phyloP scores from a whole-genome alignment of 2,797 vertebrate species.

The Anableps anableps region DNA sequence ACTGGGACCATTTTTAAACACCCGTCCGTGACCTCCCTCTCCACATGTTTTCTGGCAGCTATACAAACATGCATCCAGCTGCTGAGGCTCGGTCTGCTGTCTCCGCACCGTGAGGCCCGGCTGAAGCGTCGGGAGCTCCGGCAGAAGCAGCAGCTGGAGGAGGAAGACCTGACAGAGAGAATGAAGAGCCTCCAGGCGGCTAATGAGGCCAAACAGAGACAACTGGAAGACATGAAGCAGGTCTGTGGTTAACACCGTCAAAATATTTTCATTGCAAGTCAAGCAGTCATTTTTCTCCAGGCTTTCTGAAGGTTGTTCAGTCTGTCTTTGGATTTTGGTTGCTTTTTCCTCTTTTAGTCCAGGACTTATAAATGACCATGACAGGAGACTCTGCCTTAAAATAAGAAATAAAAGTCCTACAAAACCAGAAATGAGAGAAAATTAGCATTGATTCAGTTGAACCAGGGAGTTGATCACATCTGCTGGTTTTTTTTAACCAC shows the following conservation, averaged over 20 bases:
- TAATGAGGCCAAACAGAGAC: slow-evolving; percentile 90
- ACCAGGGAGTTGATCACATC: background rate
- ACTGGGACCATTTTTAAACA: slow-evolving; percentile 4
- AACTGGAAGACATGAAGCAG: slow-evolving; percentile 91
- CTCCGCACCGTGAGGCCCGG: slow-evolving; percentile 90
- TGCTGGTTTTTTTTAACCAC: slow-evolving; percentile 1
- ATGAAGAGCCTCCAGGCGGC: slow-evolving; percentile 90
- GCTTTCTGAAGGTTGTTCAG: background rate
- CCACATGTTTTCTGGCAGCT: slow-evolving; percentile 68
- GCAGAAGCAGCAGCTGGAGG: slow-evolving; percentile 85
- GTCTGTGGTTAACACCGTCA: slow-evolving; percentile 66
- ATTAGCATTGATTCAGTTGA: background rate
- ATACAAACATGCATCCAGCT: slow-evolving; percentile 89
- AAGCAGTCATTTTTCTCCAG: background rate
- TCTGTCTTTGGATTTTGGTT: background rate
- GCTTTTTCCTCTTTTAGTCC: background rate
- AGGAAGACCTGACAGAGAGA: slow-evolving; percentile 86
- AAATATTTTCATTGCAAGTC: background rate
- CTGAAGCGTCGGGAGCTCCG: slow-evolving; percentile 87
- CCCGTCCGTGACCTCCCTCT: background rate
- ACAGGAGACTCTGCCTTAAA: too few relatives aligned
- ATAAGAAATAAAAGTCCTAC: background rate
- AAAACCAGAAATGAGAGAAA: background rate
- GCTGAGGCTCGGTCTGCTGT: slow-evolving; percentile 82
- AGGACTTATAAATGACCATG: too few relatives aligned